A percentile compares a stretch with the other conserved stretches of the same genome.
Conservation (phyloP, 1,140 invertebrate genomes). For the Bombus sylvicola region DNA sequence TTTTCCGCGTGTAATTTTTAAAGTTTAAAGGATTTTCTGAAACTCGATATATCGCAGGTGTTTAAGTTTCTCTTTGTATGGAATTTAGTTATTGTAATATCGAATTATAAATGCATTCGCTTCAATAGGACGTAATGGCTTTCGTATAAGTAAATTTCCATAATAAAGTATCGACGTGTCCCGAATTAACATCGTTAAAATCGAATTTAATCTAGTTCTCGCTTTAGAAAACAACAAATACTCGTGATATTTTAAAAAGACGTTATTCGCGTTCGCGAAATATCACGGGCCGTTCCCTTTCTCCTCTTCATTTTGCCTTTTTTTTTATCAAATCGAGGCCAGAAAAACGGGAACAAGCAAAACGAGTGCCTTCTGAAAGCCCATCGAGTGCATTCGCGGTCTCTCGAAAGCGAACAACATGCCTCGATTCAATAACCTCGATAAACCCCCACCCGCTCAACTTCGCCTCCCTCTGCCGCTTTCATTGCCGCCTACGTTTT, state of each 20-base stretch:
- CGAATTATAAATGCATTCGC: neutral
- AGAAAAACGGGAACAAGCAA: neutral
- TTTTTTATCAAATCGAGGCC: neutral
- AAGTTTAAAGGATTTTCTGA: neutral
- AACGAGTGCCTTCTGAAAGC: neutral
- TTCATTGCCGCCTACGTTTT: conserved; percentile 42
- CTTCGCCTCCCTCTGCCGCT: neutral
- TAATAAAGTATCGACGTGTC: neutral
- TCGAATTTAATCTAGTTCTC: no score
- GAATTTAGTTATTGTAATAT: neutral
- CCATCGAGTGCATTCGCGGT: neutral
- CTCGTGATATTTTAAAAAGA: no score
- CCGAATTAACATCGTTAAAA: neutral
- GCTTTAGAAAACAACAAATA: no score
- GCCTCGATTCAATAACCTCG: conserved; percentile 49
- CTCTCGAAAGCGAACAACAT: conserved; percentile 15
- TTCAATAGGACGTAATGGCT: neutral
- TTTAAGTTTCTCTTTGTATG: neutral
- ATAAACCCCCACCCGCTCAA: conserved; percentile 8
- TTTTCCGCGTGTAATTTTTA: neutral
- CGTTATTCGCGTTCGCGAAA: neutral
- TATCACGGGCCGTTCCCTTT: neutral
- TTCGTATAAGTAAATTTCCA: neutral
- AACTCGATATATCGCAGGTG: neutral
- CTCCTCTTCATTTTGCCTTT: no score